phyloP scores from a whole-genome alignment of 1,140 invertebrate genomes.

The Phortica variegata region DNA sequence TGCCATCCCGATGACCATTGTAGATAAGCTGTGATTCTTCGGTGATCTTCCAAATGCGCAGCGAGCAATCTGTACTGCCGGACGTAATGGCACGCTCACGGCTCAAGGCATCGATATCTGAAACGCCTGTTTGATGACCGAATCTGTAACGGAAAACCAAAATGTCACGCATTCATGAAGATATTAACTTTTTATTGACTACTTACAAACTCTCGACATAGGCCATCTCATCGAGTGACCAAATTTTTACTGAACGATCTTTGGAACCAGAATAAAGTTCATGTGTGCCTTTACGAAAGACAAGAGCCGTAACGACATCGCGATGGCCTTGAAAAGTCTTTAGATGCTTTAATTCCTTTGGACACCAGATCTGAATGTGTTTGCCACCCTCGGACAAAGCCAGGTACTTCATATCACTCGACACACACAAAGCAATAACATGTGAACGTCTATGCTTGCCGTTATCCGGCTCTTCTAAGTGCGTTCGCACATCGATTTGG shows the following conservation, averaged over 20 bases:
- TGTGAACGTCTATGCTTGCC: constrained; percentile 57
- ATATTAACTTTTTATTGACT: neutral
- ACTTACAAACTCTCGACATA: constrained; percentile 90
- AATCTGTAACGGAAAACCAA: constrained; percentile 61
- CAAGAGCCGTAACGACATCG: constrained; percentile 73
- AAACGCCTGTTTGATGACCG: constrained; percentile 88
- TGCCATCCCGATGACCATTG: constrained; percentile 76
- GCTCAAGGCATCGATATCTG: constrained; percentile 82
- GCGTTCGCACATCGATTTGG: constrained; percentile 51
- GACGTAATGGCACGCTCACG: constrained; percentile 85
- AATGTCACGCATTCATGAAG: too few relatives aligned
- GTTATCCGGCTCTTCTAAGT: constrained; percentile 61
- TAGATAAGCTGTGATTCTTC: constrained; percentile 96
- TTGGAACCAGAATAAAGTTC: constrained; percentile 81
- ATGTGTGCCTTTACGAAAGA: constrained; percentile 85
- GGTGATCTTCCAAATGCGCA: constrained; percentile 93
- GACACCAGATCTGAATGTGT: constrained; percentile 83
- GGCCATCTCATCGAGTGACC: constrained; percentile 93
- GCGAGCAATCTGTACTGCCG: constrained; percentile 81
- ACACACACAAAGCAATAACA: constrained; percentile 75
- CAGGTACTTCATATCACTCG: constrained; percentile 83
- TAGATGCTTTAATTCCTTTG: constrained; percentile 71
- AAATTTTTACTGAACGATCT: constrained; percentile 87
- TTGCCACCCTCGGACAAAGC: constrained; percentile 76
- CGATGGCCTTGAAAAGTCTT: constrained; percentile 83